These are phyloP conservation scores for Perognathus longimembris DNA, from an alignment of 2,113 vertebrate genomes.

Conservation along the genomic window DNA sequence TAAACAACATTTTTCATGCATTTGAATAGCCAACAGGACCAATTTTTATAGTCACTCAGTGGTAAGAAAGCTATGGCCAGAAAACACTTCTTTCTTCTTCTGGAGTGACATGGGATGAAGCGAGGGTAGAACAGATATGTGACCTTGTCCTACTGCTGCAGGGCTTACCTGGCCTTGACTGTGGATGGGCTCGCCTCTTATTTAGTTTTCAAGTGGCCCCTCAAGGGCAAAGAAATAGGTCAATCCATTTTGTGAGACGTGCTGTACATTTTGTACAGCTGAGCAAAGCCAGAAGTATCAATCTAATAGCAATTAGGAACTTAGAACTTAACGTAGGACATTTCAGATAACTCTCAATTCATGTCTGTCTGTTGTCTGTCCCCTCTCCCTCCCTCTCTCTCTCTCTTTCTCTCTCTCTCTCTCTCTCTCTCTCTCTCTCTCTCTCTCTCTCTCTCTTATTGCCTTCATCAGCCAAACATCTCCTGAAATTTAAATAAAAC, in stretches of 20 bases:
- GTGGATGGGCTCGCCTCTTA: not conserved
- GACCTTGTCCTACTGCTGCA: not conserved
- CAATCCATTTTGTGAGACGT: slow-evolving; percentile 3
- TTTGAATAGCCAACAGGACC: not conserved
- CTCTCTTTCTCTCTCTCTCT: not conserved
- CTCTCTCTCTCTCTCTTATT: not conserved
- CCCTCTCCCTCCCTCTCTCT: not conserved
- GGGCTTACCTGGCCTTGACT: slow-evolving; percentile 26
- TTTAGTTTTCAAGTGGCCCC: slow-evolving; percentile 53
- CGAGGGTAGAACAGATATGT: not conserved
- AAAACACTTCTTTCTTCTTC: not conserved
- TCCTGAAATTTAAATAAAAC: not conserved
- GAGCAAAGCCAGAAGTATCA: not conserved
- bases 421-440: not conserved
- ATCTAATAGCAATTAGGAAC: not conserved
- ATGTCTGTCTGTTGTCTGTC: not conserved
- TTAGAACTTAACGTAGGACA: not conserved
- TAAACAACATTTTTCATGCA: not conserved
- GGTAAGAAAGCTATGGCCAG: not conserved
- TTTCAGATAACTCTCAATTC: not conserved
- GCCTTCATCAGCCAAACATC: not conserved
- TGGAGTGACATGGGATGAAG: not conserved
- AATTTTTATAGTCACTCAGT: not conserved
- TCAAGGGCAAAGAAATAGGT: slow-evolving; percentile 51
- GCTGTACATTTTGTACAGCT: not conserved